phyloP scores from a whole-genome alignment of 2,113 vertebrate genomes.

The Rhynchomys soricoides region DNA sequence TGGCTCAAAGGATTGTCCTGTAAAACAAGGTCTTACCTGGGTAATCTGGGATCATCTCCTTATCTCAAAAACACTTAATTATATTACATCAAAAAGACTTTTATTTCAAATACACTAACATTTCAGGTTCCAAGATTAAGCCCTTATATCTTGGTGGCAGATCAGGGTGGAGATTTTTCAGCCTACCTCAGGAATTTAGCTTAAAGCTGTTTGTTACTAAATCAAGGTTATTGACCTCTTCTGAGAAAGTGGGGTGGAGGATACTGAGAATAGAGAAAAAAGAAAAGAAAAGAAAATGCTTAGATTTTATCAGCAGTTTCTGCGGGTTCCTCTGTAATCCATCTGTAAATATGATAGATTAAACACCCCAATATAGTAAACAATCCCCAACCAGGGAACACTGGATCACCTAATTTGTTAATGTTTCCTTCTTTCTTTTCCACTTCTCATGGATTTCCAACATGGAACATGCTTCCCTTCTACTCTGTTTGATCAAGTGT shows the following conservation, averaged over 20 bases:
- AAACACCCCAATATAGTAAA: neutral
- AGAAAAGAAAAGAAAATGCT: neutral
- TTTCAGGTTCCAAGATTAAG: neutral
- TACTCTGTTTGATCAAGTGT: neutral
- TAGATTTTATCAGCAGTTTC: neutral
- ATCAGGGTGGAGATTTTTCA: neutral
- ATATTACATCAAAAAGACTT: neutral
- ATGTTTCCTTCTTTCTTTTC: neutral
- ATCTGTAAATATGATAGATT: neutral
- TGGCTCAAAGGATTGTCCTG: neutral
- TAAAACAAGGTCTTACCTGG: neutral
- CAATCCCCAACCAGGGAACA: neutral
- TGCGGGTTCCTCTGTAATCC: neutral
- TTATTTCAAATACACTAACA: conserved; percentile 24
- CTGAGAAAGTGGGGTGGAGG: neutral
- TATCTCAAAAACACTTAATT: conserved; percentile 17
- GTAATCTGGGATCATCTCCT: neutral
- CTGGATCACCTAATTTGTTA: neutral
- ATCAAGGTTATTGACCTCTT: neutral
- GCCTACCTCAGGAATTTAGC: neutral
- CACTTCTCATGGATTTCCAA: neutral
- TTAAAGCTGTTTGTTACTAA: conserved; percentile 17
- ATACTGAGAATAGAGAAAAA: neutral
- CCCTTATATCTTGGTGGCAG: neutral
- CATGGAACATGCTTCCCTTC: neutral